phyloP scores from a whole-genome alignment of 2,888 invertebrate species.

The Drosophila infuscata region DNA sequence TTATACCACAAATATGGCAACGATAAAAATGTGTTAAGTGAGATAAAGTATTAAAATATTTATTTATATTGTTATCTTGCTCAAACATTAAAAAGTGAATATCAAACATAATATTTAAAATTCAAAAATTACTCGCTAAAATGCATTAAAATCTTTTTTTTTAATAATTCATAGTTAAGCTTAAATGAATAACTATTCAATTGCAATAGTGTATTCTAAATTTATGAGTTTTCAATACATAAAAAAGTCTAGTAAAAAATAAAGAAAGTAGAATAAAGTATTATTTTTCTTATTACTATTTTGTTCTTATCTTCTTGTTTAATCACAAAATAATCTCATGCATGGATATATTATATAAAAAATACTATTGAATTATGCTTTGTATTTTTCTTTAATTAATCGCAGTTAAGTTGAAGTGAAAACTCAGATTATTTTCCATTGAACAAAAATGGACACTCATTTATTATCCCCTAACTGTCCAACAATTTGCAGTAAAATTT shows the following conservation, averaged over 20 bases:
- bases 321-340: neutral
- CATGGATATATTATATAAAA: neutral
- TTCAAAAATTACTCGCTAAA: neutral
- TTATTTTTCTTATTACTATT: neutral
- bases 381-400: neutral
- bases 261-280: neutral
- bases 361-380: neutral
- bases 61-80: neutral
- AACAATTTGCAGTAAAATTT: conserved; percentile 4
- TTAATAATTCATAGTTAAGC: neutral
- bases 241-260: neutral
- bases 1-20: no score
- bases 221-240: no score
- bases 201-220: neutral
- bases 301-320: no score
- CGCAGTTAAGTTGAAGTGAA: neutral
- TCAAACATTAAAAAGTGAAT: neutral
- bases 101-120: neutral
- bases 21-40: neutral
- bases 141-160: neutral
- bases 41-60: rapidly evolving
- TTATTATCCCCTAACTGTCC: neutral
- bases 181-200: neutral
- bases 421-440: neutral
- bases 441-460: neutral